Evolutionary conservation across 2,113 vertebrate species (phyloP).

Genomic region (Rhinopomastus cyanomelas): DNA sequence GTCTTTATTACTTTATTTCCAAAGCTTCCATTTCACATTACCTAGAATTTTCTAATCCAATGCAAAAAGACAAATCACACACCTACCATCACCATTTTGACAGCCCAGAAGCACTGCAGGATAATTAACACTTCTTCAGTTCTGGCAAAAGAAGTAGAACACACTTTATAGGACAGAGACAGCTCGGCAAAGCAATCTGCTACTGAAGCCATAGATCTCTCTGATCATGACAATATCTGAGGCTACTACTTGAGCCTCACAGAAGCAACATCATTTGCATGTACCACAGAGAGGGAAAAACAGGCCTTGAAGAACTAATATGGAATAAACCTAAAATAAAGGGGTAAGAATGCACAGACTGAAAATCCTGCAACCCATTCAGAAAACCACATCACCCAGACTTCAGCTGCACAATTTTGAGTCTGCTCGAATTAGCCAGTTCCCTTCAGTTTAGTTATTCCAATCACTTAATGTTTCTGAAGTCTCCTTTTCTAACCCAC

Average conservation of each 20-base stretch:
- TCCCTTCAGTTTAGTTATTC: not conserved
- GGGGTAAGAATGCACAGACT: not conserved
- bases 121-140: constrained; percentile 56
- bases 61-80: constrained; percentile 57
- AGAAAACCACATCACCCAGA: not conserved
- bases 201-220: constrained; percentile 5
- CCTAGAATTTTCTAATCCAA: constrained; percentile 44
- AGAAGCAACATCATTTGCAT: not conserved
- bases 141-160: constrained; percentile 51
- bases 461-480: not conserved
- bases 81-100: constrained; percentile 58
- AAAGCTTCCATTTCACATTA: constrained; percentile 1
- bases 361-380: not conserved
- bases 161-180: constrained; percentile 48
- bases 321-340: not conserved
- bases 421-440: not conserved
- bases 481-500: not conserved
- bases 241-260: not conserved
- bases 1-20: not conserved
- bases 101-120: constrained; percentile 60
- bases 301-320: not conserved
- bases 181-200: not conserved
- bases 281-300: not conserved
- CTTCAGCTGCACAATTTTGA: not conserved
- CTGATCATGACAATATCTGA: not conserved